phyloP scores from a whole-genome alignment of 2,888 invertebrate species.

The Polia nebulosa region DNA sequence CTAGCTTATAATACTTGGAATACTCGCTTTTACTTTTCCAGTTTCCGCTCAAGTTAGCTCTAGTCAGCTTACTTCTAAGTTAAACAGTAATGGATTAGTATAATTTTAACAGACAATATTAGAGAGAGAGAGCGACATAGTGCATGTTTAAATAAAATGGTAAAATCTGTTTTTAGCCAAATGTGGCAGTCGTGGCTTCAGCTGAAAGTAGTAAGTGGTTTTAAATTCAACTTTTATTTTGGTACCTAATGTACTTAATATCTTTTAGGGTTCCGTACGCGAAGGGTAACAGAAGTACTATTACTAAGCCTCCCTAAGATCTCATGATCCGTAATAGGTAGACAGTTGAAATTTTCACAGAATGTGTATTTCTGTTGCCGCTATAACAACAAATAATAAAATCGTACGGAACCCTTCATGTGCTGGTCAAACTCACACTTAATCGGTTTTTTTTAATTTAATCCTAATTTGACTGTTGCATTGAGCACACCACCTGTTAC shows the following conservation, averaged over 20 bases:
- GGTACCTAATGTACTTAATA: background rate
- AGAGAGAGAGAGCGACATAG: background rate
- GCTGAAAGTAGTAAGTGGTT: constrained; percentile 19
- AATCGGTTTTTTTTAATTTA: background rate
- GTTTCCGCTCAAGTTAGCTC: constrained; percentile 15
- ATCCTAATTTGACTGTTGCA: background rate
- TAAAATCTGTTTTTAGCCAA: constrained; percentile 1
- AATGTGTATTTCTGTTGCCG: no score
- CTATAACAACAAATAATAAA: no score
- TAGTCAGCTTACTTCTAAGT: constrained; percentile 19
- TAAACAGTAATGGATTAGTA: constrained; percentile 5
- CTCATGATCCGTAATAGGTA: no score
- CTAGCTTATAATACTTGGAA: constrained; percentile 9
- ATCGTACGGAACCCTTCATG: no score
- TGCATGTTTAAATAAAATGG: constrained; percentile 18
- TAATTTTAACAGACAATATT: constrained; percentile 15
- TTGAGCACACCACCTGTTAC: background rate
- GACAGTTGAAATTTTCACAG: no score
- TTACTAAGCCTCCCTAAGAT: no score
- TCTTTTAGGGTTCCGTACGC: no score
- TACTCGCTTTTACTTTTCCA: constrained; percentile 37
- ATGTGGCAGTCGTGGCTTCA: constrained; percentile 13
- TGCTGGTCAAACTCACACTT: no score
- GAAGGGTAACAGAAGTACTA: no score
- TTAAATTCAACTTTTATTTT: background rate